phyloP scores from a whole-genome alignment of 2,113 vertebrate genomes.

The Machaerirhynchus nigripectus region DNA sequence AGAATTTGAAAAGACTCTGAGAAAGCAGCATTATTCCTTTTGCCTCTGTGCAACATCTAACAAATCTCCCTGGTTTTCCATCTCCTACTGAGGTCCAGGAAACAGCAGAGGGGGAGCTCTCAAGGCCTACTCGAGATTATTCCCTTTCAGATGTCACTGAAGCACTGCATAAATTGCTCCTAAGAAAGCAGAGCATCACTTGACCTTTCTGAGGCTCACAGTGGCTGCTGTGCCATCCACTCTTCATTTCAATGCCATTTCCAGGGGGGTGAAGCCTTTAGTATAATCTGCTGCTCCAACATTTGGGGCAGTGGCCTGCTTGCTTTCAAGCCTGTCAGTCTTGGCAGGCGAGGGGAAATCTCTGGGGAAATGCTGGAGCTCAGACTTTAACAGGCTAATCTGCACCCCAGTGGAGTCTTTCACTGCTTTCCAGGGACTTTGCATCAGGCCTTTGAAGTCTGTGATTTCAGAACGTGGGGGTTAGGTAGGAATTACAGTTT shows the following conservation, averaged over 20 bases:
- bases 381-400: neutral
- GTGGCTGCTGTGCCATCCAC: neutral
- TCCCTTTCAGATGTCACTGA: neutral
- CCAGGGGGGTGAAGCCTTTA: neutral
- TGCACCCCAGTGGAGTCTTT: neutral
- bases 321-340: neutral
- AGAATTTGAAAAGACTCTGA: neutral
- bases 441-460: neutral
- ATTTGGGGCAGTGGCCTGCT: neutral
- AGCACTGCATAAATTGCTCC: neutral
- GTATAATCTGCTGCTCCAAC: neutral
- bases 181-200: neutral
- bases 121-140: neutral
- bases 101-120: neutral
- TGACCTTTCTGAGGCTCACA: neutral
- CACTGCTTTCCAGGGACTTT: neutral
- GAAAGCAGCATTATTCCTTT: neutral
- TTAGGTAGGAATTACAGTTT: neutral
- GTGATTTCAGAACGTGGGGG: neutral
- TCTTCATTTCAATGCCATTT: neutral
- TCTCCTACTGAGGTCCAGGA: neutral
- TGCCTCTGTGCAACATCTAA: neutral
- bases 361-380: neutral
- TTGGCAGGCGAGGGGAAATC: neutral
- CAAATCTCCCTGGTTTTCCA: neutral